Base-by-base conservation (phyloP, 2,797 vertebrate genomes). In the Urophycis tenuis region DNA sequence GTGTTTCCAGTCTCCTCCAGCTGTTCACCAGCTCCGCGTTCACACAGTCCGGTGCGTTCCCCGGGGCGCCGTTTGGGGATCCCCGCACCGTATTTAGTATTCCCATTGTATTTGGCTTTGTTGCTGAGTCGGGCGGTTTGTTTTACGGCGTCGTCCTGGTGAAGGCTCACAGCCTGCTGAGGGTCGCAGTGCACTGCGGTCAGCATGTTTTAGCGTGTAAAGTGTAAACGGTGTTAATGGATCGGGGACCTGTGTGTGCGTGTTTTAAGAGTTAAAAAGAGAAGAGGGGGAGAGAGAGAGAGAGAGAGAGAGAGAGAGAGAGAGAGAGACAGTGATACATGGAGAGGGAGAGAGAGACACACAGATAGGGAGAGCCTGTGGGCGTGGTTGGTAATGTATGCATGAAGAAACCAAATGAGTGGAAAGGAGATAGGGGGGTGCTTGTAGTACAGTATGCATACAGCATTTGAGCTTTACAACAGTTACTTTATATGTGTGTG, bases 321-420 rank as follows among this genome's bases (percentile, higher is more conserved):
- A 77, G 76, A 14, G 15, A 49, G 17, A 19, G 45, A 49, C 9
- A 19, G 45, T 17, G 45, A n/a, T n/a, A 22, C 15, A 49, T 4
- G 22, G 4, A 53, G 45, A 53, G 19, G 22, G 45, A 19, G 45
- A 49, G 45, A 19, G 17, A 45, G 5, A 39, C 36, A 9, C 36
- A 39, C 9, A 41, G 39, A 41, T 14, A 41, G 39, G 39, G 39
- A 17, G 39, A 25, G 29, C 35, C 15, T 73, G 83, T 86, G 88
- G 88, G 87, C 84, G 89, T 85, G 84, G 84, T 75, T 79, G 76
- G 49, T 74, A 30, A 79, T 85, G 80, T 80, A 77, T 45, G 77
- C 81, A 81, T 78, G 75, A 87, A 81, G 83, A n/a, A 78, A 89
- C 74, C 81, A 86, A 88, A 84, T 82, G n/a, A n/a, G n/a, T n/a